Conservation (phyloP, 2,888 invertebrate species). For the Minunthozetes semirufus region DNA sequence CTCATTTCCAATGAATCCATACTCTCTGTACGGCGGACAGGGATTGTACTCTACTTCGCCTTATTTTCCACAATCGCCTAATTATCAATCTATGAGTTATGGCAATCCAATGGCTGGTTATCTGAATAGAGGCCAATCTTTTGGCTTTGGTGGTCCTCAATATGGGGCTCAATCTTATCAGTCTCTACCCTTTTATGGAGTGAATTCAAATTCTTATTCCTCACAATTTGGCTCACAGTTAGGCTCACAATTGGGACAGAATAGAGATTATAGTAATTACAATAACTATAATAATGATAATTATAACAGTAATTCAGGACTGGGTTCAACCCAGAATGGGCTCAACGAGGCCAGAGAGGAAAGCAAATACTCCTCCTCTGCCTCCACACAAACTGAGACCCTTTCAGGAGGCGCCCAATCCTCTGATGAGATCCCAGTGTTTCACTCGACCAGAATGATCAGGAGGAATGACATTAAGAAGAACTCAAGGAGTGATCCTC, state of each 20-base stretch:
- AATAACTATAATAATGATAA: conserved; percentile 2
- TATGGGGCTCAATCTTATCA: neutral
- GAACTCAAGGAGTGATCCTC: too few species aligned
- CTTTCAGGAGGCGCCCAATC: neutral
- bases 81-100: neutral
- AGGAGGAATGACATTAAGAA: neutral
- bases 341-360: neutral
- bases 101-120: neutral
- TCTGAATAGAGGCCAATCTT: neutral
- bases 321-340: conserved; percentile 1
- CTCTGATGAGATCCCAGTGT: neutral
- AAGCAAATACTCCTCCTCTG: neutral
- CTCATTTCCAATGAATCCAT: neutral
- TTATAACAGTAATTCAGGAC: conserved; percentile 1
- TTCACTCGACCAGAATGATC: conserved; percentile 1
- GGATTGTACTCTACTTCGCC: neutral
- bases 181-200: too few species aligned
- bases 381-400: neutral
- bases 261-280: neutral
- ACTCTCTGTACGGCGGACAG: neutral
- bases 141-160: neutral
- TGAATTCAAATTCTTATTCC: too few species aligned
- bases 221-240: neutral
- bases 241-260: neutral
- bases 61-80: neutral